Evolutionary conservation across 2,797 vertebrate genomes (phyloP).

Genomic region (Babyrousa celebensis): DNA sequence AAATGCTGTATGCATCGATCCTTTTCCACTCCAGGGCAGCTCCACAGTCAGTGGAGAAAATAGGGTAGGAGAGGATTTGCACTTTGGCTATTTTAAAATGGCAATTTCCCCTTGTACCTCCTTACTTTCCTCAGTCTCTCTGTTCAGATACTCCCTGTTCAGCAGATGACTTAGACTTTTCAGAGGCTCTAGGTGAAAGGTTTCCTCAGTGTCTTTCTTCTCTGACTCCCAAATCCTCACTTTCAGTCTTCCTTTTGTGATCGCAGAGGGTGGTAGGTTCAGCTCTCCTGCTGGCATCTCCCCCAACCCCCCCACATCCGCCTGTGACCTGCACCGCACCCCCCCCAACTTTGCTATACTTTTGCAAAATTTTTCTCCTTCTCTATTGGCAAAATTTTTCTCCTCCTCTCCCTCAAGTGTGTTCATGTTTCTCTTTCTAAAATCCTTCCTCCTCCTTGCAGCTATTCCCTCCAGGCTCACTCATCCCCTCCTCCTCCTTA

Average conservation of each 20-base stretch:
- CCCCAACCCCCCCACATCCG: no score
- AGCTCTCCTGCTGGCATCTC: neutral
- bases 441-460: neutral
- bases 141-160: neutral
- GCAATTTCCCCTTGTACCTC: no score
- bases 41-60: slow-evolving; percentile 24
- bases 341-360: neutral
- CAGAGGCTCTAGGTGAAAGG: neutral
- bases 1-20: neutral
- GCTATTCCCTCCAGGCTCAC: neutral
- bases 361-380: neutral
- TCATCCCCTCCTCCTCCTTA: neutral
- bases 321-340: neutral
- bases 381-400: neutral
- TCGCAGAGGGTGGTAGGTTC: neutral
- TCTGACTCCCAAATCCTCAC: neutral
- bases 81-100: neutral
- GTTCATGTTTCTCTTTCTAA: neutral
- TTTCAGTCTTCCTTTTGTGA: neutral
- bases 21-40: neutral
- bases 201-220: neutral
- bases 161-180: neutral
- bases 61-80: neutral
- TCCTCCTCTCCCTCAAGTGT: neutral
- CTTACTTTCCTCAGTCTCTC: neutral